A percentile compares a stretch with the other conserved stretches of the same genome.
Evolutionary conservation across 2,797 vertebrate species (phyloP).

Genomic region (Clarias laeviceps): DNA sequence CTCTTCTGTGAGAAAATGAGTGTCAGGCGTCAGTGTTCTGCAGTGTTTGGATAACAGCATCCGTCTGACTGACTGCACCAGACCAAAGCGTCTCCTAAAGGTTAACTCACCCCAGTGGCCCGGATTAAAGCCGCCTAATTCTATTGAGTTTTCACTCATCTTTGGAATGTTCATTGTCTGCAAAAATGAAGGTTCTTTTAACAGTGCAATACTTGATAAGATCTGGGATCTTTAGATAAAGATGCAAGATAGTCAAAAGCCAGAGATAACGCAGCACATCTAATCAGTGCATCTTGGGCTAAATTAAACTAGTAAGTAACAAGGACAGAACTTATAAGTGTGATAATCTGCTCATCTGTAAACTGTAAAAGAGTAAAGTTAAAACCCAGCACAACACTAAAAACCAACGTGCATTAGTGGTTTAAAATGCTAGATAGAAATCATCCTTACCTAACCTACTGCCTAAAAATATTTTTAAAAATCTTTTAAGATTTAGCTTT

Average conservation of each 20-base stretch:
- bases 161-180: constrained; percentile 43
- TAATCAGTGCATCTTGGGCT: not conserved
- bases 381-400: not conserved
- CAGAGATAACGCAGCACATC: not conserved
- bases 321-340: not conserved
- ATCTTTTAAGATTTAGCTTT: not conserved
- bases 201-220: constrained; percentile 41
- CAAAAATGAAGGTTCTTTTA: constrained; percentile 42
- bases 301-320: not conserved
- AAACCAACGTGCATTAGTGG: not conserved
- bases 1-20: constrained; percentile 33
- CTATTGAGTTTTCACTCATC: constrained; percentile 37
- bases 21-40: constrained; percentile 33
- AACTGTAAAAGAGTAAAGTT: not conserved
- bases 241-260: constrained; percentile 11
- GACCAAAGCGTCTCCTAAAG: constrained; percentile 40
- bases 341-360: not conserved
- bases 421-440: not conserved
- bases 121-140: constrained; percentile 27
- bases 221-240: constrained; percentile 30
- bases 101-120: constrained; percentile 48
- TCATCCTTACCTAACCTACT: not conserved
- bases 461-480: not conserved
- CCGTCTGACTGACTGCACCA: constrained; percentile 46
- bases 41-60: constrained; percentile 51